Evolutionary conservation across 2,113 vertebrate genomes (phyloP).

Genomic region (Hyla sarda): DNA sequence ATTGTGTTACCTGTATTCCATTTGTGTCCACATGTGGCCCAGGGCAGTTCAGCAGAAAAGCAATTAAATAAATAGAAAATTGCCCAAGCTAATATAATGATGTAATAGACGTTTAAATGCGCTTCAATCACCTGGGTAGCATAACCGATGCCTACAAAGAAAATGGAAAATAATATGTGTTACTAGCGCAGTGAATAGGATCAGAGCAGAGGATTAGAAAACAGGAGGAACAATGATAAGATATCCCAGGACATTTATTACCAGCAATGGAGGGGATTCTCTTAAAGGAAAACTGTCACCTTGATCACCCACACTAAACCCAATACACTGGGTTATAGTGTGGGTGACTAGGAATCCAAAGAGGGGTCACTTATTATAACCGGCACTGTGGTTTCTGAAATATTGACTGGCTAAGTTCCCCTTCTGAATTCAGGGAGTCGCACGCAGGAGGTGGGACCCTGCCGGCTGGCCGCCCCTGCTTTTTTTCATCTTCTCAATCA

Average conservation of each 20-base stretch:
- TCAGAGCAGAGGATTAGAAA: neutral
- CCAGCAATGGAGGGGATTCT: no score
- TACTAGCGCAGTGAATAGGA: neutral
- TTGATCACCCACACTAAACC: no score
- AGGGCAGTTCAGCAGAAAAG: slow-evolving; percentile 95
- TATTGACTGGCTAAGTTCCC: no score
- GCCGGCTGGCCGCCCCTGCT: no score
- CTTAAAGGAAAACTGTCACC: no score
- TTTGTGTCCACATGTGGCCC: slow-evolving; percentile 94
- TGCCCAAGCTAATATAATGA: slow-evolving; percentile 97
- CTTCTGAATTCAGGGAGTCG: no score
- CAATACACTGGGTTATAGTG: no score
- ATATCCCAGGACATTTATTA: neutral
- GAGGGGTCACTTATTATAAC: no score
- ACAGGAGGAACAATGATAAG: neutral
- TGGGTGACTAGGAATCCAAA: no score
- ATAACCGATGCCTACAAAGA: slow-evolving; percentile 90
- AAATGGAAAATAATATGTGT: neutral
- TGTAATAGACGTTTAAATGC: slow-evolving; percentile 95
- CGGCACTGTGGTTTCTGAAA: no score
- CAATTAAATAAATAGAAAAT: slow-evolving; percentile 99
- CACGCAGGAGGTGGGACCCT: no score
- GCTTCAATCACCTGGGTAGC: slow-evolving; percentile 98
- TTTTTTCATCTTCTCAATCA: no score
- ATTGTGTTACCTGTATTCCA: slow-evolving; percentile 92